Evolutionary conservation across 2,113 vertebrate species (phyloP), one percentile per base, ranked within the genome.

Genomic region (Erythrolamprus reginae): DNA sequence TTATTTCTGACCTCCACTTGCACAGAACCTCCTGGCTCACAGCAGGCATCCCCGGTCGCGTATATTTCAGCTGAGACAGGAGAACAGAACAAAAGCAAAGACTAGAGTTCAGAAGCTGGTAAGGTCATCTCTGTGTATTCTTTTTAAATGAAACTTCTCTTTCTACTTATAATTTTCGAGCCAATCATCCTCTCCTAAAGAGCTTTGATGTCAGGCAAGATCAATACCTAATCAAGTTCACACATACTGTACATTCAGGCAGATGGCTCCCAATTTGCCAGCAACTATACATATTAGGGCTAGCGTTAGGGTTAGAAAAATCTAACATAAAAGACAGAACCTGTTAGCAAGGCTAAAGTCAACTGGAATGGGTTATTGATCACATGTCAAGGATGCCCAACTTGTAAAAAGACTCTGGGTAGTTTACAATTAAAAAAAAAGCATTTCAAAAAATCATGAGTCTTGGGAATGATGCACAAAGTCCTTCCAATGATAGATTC

Each of bases 1-100:
- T 99, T 93, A 99, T 98, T 94, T 99, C 98, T 0, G 97, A 97
- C 94, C 98, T 99, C 99, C 99, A 99, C 93, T 99, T 99, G 96
- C 98, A 97, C 88, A 99, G 96, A 10, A 99, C 98, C 82, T 99
- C 98, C 91, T 99, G 98, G 93, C 98, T 99, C 94, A 99, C 99
- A 0, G 98, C 97, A 0, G 99, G 99, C 84, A 99, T 96, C 21
- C 98, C 98, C 1, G 99, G 99, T 26, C 98, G 97, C n/a, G 98
- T 97, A 65, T 99, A 99, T 93, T 99, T 99, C 92, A 99, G 93
- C 99, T 99, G 87, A 92, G 94, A 90, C 93, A 15, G 83, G 24
- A 86, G 28, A n/a, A 48, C 83, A 84, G 47, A 50, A 86, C 28
- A 26, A 9, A 77, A 42, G 7, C 33, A 77, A 42, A 77, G 23